Evolutionary conservation across 2,797 vertebrate species (phyloP), one percentile per base, ranked within the genome.

Genomic region (Ataeniobius toweri): DNA sequence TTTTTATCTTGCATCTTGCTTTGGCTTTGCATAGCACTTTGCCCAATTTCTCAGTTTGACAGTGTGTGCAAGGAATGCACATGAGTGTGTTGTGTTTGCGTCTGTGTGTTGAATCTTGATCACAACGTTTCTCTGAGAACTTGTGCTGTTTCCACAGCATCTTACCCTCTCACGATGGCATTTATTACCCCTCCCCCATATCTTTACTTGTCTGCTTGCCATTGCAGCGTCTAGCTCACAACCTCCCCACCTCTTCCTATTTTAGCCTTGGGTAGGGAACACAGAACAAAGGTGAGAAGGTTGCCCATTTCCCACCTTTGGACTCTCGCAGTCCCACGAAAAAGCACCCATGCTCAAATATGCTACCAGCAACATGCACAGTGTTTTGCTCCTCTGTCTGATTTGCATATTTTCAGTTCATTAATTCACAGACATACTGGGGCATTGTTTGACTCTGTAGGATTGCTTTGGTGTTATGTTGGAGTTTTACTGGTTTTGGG

Each of bases 251-350:
- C 91, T 82, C 79, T 85, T 87, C 85, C 86, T 80, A 80, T 91
- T 94, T 89, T 83, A 73, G 82, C 65, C 83, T 71, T 71, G 73
- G 76, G 84, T 80, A 88, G 79, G 67, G 77, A 92, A 92, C 88
- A 89, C 90, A 89, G 89, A 85, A 89, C 83, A 74, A 91, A 92
- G 95, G 95, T 95, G 93, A 95, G 91, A 89, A 95, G 95, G 95
- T 96, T 95, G 92, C 89, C 87, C 80, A 85, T 94, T 96, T 96
- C 95, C 94, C 95, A 96, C 94, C 94, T 94, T 88, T 88, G 79
- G 88, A 86, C 84, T 89, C 85, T 84, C 84, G 76, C 79, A 76
- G 75, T 91, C 88, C 82, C 84, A 89, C 83, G 89, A 86, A 89
- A 89, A 85, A 74, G 82, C 83, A 80, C 74, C 80, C 71, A 9